Base-by-base conservation (phyloP, 2,797 vertebrate species). In the Lophius americanus region DNA sequence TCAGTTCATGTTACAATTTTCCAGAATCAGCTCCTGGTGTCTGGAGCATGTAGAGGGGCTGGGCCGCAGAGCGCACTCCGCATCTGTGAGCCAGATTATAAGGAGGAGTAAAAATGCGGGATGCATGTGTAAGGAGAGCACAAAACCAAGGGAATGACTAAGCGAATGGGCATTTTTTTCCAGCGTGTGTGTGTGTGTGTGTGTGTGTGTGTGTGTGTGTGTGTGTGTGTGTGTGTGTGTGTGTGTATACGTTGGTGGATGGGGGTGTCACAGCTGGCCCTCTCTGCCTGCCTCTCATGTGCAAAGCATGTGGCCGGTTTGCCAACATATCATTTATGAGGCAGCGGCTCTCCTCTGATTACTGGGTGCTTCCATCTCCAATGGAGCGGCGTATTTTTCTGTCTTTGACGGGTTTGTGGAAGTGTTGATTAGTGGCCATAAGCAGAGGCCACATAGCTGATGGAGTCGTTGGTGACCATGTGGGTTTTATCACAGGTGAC, bases 61-160 rank as follows among this genome's bases (percentile, higher is more conserved):
- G 80, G 39, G 67, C 56, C 65, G 79, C 60, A 79, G 60, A 75
- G 63, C 76, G 64, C 59, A 53, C 46, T 80, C 79, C 86, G 79
- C 89, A 91, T 92, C 90, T 92, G 88, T 65, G 64, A 66, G 80
- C 81, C 87, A 91, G 89, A 92, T 89, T 88, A 87, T 82, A 87
- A 73, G 68, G 13, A n/a, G 36, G n/a, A 50, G 9, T 60, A 41
- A 80, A 33, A 32, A 51, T 32, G 3, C 11, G 42, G 73, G 81
- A 85, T 80, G 70, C 76, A 79, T 78, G 79, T 72, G 69, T 66
- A 58, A 44, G 56, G 51, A 68, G 64, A 38, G 62, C 52, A 42
- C 48, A 38, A 47, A 51, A 75, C 51, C 33, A 37, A 55, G 58
- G 54, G 64, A 79, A 69, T 66, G 82, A 80, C 73, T n/a, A 37